Percentiles rank a stretch among this genome's conserved stretches.
phyloP scores from a whole-genome alignment of 2,888 invertebrate species.

The Caenorhabditis drosophilae region DNA sequence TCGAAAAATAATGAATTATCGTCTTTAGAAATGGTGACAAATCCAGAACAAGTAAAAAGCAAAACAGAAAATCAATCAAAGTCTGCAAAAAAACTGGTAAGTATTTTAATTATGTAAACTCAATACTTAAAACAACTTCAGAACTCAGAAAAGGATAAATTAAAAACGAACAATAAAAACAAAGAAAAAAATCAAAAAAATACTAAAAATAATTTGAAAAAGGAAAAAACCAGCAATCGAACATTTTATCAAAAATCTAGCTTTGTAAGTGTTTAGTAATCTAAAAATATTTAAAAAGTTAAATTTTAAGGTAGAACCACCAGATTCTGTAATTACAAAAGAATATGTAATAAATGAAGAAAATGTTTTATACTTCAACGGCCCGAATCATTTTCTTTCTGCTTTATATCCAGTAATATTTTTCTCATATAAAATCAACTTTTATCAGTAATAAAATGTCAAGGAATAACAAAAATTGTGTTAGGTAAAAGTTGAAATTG shows the following conservation, averaged over 20 bases:
- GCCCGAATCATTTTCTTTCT: conserved; percentile 16
- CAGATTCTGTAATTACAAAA: neutral
- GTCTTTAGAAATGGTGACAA: neutral
- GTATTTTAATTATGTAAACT: neutral
- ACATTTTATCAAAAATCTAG: too few relatives aligned
- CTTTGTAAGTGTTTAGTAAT: too few relatives aligned
- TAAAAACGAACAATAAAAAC: neutral
- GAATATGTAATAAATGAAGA: conserved; percentile 5
- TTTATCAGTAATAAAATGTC: neutral
- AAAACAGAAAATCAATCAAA: neutral
- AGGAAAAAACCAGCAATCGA: too few relatives aligned
- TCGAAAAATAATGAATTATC: neutral
- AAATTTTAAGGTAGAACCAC: too few relatives aligned
- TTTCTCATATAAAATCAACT: too few relatives aligned
- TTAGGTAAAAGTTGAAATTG: conserved; percentile 33
- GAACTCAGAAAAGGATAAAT: neutral
- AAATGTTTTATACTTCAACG: conserved; percentile 25
- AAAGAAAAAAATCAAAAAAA: too few relatives aligned
- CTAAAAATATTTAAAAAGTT: too few relatives aligned
- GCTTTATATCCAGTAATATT: conserved; percentile 24
- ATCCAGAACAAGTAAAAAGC: neutral
- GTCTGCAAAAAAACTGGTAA: conserved; percentile 4
- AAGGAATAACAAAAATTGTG: neutral
- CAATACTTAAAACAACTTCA: neutral
- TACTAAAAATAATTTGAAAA: too few relatives aligned